These are phyloP conservation scores for Synodontis membranacea DNA, from an alignment of 2,113 vertebrate species.

Conservation along the genomic window DNA sequence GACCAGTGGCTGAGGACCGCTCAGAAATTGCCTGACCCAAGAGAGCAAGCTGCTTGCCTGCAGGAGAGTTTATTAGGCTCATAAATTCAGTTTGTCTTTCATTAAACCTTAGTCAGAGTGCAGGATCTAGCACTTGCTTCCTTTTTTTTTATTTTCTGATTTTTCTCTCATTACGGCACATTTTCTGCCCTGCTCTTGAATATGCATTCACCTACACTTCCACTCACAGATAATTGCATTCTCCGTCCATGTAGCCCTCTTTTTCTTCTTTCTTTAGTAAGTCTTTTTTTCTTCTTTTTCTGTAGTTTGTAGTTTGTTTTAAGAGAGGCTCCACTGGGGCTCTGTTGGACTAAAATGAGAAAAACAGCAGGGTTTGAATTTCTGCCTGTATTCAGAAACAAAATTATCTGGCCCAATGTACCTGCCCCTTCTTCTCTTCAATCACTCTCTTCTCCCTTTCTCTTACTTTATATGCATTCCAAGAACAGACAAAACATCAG, in stretches of 20 bases:
- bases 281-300: neutral
- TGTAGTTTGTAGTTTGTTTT: conserved; percentile 17
- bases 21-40: conserved; percentile 43
- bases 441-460: conserved; percentile 1
- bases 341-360: conserved; percentile 56
- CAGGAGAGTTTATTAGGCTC: conserved; percentile 45
- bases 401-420: conserved; percentile 8
- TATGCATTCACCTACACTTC: neutral
- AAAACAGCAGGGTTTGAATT: conserved; percentile 50
- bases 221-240: conserved; percentile 5
- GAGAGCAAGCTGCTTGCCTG: conserved; percentile 32
- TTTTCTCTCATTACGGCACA: neutral
- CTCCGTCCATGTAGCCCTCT: neutral
- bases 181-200: neutral
- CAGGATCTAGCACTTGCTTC: neutral
- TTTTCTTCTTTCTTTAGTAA: neutral
- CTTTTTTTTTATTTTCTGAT: neutral
- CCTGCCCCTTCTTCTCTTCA: neutral
- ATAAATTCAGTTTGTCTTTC: conserved; percentile 53
- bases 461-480: neutral
- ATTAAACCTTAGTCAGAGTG: conserved; percentile 41
- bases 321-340: conserved; percentile 28
- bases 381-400: conserved; percentile 43
- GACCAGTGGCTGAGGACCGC: conserved; percentile 19
- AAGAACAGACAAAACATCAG: neutral